phyloP scores from a whole-genome alignment of 2,888 invertebrate genomes.

The Tetropium fuscum region DNA sequence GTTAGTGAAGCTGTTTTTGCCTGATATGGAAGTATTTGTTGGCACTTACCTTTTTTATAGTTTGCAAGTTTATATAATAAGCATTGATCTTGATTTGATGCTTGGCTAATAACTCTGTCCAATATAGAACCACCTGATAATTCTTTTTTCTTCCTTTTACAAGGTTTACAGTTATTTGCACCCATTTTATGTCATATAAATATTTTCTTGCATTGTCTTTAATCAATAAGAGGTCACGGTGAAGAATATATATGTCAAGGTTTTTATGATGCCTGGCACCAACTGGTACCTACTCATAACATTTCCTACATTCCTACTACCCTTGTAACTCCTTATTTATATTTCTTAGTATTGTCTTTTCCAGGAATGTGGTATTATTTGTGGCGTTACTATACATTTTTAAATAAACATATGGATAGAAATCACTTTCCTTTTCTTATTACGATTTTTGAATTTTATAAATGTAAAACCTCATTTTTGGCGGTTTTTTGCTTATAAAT shows the following conservation, averaged over 20 bases:
- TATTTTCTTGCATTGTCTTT: constrained; percentile 29
- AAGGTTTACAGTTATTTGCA: constrained; percentile 66
- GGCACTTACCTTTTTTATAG: constrained; percentile 81
- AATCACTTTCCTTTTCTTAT: too few relatives aligned
- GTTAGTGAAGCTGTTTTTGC: background rate
- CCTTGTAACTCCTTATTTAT: constrained; percentile 21
- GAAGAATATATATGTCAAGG: constrained; percentile 55
- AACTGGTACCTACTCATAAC: constrained; percentile 42
- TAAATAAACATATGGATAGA: too few relatives aligned
- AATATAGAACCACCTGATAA: constrained; percentile 81
- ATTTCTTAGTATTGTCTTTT: constrained; percentile 15
- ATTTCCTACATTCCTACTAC: too few relatives aligned
- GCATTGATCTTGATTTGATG: constrained; percentile 87
- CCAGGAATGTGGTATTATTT: background rate
- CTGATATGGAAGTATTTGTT: constrained; percentile 2
- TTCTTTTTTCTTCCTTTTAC: constrained; percentile 63
- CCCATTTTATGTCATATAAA: constrained; percentile 58
- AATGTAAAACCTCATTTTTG: too few relatives aligned
- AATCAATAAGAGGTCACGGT: constrained; percentile 52
- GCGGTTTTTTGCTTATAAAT: too few relatives aligned
- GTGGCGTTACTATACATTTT: too few relatives aligned
- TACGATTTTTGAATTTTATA: too few relatives aligned
- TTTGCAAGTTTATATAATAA: constrained; percentile 89
- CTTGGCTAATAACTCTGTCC: constrained; percentile 91
- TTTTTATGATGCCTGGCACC: constrained; percentile 41